Evolutionary conservation across 2,113 vertebrate genomes (phyloP).

Genomic region (Spilogale gracilis): DNA sequence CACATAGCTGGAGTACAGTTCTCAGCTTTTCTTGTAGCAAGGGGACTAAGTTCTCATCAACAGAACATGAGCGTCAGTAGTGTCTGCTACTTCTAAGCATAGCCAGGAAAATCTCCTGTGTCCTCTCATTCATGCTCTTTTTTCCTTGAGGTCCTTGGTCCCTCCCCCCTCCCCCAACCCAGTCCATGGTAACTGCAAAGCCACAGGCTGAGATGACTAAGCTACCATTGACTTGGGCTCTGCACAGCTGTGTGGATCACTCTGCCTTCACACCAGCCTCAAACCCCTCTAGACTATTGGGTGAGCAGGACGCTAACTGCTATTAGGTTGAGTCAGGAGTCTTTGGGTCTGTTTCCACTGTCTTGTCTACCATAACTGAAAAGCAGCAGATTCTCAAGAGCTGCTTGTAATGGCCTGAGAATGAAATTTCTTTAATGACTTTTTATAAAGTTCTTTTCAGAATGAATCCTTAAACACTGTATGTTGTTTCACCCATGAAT

Average conservation of each 20-base stretch:
- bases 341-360: not conserved
- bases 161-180: rapidly evolving
- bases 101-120: too few species aligned
- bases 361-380: not conserved
- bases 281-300: rapidly evolving
- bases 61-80: not conserved
- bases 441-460: conserved; percentile 51
- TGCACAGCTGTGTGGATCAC: not conserved
- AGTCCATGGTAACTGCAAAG: not conserved
- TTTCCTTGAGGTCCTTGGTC: not conserved
- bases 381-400: not conserved
- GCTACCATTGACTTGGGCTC: not conserved
- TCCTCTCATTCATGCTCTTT: not conserved
- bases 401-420: not conserved
- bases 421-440: conserved; percentile 17
- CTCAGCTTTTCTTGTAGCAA: not conserved
- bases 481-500: conserved; percentile 77
- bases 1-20: not conserved
- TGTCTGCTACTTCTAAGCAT: not conserved
- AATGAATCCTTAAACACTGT: conserved; percentile 39
- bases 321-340: not conserved
- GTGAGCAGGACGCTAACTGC: not conserved
- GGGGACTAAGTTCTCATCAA: not conserved
- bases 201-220: not conserved
- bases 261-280: rapidly evolving